These are phyloP conservation scores for Lanistes nyassanus DNA, from an alignment of 1,140 invertebrate species.

Conservation along the genomic window DNA sequence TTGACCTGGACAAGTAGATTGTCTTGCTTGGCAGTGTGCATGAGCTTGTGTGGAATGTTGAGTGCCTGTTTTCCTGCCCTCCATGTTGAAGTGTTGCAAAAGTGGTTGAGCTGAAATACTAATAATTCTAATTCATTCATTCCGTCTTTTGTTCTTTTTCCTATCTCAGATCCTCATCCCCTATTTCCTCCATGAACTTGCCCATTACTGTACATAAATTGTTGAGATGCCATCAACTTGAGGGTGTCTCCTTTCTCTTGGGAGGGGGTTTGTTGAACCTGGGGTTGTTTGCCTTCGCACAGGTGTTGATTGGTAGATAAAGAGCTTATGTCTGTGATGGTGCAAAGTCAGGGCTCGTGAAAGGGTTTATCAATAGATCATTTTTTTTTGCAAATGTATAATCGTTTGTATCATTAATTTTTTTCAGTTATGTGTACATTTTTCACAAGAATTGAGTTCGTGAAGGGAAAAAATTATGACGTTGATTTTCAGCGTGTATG, in stretches of 20 bases:
- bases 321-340: slow-evolving; percentile 15
- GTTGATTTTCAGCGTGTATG: slow-evolving; percentile 13
- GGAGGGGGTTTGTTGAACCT: too few relatives aligned
- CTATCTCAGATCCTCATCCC: too few relatives aligned
- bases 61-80: not conserved
- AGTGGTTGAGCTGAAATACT: too few relatives aligned
- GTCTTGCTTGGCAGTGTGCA: not conserved
- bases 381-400: not conserved
- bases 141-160: too few relatives aligned
- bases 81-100: too few relatives aligned
- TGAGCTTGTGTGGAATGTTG: slow-evolving; percentile 5
- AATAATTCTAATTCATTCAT: too few relatives aligned
- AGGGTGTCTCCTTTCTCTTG: too few relatives aligned
- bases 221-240: too few relatives aligned
- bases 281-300: too few relatives aligned
- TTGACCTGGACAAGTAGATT: slow-evolving; percentile 77
- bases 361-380: not conserved
- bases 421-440: not conserved
- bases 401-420: slow-evolving; percentile 7
- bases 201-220: too few relatives aligned
- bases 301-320: not conserved
- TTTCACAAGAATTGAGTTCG: not conserved
- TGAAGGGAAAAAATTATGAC: not conserved
- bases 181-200: too few relatives aligned
- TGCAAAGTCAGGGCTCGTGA: not conserved